Base-by-base conservation (phyloP, 2,113 vertebrate species). In the Tachycineta bicolor region DNA sequence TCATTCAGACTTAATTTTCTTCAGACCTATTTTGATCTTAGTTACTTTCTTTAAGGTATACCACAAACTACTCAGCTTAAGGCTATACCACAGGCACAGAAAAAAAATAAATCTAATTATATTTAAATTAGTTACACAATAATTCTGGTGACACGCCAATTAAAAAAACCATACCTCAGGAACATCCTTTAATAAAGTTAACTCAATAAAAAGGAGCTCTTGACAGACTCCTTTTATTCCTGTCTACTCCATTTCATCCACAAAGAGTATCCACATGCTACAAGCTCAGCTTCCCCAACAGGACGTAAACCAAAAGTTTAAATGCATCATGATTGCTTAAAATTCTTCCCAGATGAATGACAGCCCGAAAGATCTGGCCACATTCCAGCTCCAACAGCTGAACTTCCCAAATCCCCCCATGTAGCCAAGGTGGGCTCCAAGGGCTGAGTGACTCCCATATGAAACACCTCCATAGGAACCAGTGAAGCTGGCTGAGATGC, bases 221-320 rank as follows among this genome's bases (percentile, higher is more conserved):
- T 43, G 68, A 71, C 52, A 63, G 43, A 47, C 52, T 74, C 56
- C 25, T 90, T 52, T 53, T 10, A 53, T 20, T 60, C 46, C 18
- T 77, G 53, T 29, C 83, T 67, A 9, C 12, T 79, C 37, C 39
- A 44, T 37, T 82, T 79, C 56, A 55, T 20, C 53, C 34, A 9
- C 3, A 20, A 31, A 28, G n/a, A 71, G 28, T 8, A 50, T 14
- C n/a, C 64, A 52, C 55, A 8, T 1, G 1, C 39, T 21, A 31
- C 10, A 2, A 28, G 62, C 52, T 67, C 62, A 4, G 12, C 10
- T 29, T 46, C 9, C 19, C 9, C 50, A 37, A 2, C 0, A 0
- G 26, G 50, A 75, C 17, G 7, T 4, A 55, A 82, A 88, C 29
- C 28, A 31, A 22, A 78, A 70, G 47, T 33, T 56, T 24, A 37